Evolutionary conservation across 2,888 invertebrate genomes (phyloP).

Genomic region (Tachina fera): DNA sequence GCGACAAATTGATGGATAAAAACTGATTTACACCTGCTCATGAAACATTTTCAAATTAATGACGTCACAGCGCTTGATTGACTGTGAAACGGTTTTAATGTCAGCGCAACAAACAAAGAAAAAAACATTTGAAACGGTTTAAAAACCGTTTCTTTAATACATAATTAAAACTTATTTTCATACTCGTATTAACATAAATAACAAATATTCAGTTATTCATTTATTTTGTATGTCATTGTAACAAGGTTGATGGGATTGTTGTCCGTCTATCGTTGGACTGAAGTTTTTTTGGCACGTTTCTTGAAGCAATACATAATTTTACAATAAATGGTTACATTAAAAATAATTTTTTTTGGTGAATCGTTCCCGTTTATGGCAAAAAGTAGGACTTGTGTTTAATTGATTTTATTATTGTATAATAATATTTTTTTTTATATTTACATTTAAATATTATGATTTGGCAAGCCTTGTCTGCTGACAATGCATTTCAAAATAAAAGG

Average conservation of each 20-base stretch:
- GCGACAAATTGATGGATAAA: neutral
- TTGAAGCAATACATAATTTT: conserved; percentile 74
- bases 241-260: conserved; percentile 37
- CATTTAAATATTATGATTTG: conserved; percentile 32
- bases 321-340: conserved; percentile 38
- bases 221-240: conserved; percentile 33
- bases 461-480: conserved; percentile 34
- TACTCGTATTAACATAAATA: neutral
- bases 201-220: neutral
- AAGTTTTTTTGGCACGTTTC: conserved; percentile 76
- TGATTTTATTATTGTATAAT: conserved; percentile 65
- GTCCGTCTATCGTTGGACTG: neutral
- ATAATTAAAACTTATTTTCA: neutral
- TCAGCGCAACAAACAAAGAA: neutral
- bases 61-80: conserved; percentile 47
- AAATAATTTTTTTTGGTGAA: conserved; percentile 62
- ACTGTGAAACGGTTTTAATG: conserved; percentile 15
- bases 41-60: conserved; percentile 36
- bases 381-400: conserved; percentile 49
- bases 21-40: conserved; percentile 17
- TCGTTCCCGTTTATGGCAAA: conserved; percentile 56
- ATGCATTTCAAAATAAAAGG: conserved; percentile 9
- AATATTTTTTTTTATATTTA: conserved; percentile 1
- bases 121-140: conserved; percentile 5
- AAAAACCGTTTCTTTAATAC: conserved; percentile 26